Conservation (phyloP, 2,797 vertebrate genomes). For the Cichlasoma orientale region DNA sequence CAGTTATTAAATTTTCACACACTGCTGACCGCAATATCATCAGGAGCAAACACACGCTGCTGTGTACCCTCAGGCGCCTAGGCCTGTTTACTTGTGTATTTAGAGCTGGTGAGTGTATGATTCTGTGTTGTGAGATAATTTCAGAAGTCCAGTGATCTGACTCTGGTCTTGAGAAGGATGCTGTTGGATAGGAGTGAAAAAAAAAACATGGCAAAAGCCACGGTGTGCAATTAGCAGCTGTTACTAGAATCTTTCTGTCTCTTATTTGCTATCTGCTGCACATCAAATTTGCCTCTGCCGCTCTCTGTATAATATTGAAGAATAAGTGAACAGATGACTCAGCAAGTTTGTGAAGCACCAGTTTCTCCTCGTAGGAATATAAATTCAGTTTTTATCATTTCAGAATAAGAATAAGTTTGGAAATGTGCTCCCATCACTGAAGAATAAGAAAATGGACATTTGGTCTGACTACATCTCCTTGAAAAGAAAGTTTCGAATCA, state of each 20-base stretch:
- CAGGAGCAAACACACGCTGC: conserved; percentile 37
- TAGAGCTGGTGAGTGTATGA: neutral
- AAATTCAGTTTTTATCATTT: conserved; percentile 18
- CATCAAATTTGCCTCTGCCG: conserved; percentile 23
- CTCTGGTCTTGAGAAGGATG: neutral
- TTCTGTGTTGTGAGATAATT: conserved; percentile 7
- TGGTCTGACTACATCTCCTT: conserved; percentile 11
- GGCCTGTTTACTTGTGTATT: conserved; percentile 24
- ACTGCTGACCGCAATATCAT: conserved; percentile 66
- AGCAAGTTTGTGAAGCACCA: conserved; percentile 34
- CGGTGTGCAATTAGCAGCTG: neutral
- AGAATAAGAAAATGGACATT: conserved; percentile 11
- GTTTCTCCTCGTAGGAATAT: conserved; percentile 29
- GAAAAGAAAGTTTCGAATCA: conserved; percentile 17
- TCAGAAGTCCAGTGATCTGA: neutral
- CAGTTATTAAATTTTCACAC: conserved; percentile 74
- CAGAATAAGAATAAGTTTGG: conserved; percentile 28
- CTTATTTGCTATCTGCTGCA: conserved; percentile 11
- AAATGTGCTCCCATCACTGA: neutral
- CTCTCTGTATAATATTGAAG: conserved; percentile 2
- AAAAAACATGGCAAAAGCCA: conserved; percentile 14
- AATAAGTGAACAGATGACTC: conserved; percentile 45
- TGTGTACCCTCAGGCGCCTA: conserved; percentile 8
- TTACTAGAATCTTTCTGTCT: conserved; percentile 3
- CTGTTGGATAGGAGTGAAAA: neutral